Evolutionary conservation across 2,888 invertebrate genomes (phyloP), one percentile per base, ranked within the genome.

Genomic region (Idaea dimidiata): DNA sequence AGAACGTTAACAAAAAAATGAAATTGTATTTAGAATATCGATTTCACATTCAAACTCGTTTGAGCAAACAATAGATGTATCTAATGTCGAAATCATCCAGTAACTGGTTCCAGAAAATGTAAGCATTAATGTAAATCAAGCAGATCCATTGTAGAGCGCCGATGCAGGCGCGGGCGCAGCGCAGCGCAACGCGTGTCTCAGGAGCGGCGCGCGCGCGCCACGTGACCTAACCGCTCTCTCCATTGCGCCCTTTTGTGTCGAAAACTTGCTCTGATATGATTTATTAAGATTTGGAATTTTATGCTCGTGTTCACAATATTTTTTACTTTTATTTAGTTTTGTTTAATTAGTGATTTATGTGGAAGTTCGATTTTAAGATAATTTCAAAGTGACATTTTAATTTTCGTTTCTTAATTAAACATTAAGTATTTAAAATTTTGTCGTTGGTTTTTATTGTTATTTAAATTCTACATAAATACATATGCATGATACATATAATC

Each of bases 161-260:
- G 1, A 7, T 7, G 43, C 43, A 3, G 43, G 43, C 43, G 43
- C 43, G 43, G 43, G 43, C 59, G 59, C 59, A 82, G 81, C 77
- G 73, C 74, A 73, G 83, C 82, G 78, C 85, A 80, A 88, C 88
- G 88, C 89, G 88, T 88, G 88, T 83, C 86, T 75, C 73, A 74
- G 67, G 16, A 55, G 31, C 68, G 77, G 85, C 90, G 87, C 86
- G 87, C 89, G 91, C 88, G 76, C 72, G 83, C 76, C 91, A 91
- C 91, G 91, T 91, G 91, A 90, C 89, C 82, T 73, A 81, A 81
- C 81, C 86, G 79, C 80, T 77, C 79, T 77, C 79, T 82, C 75
- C 81, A 81, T 81, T 85, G 86, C 79, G 83, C 82, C 85, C 87
- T 87, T 89, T 89, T 88, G 85, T 86, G 79, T 80, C 76, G 72